Percentiles rank a stretch among this genome's conserved stretches.
These are phyloP conservation scores for Scalopus aquaticus DNA, from an alignment of 2,113 vertebrate species.

Conservation along the genomic window DNA sequence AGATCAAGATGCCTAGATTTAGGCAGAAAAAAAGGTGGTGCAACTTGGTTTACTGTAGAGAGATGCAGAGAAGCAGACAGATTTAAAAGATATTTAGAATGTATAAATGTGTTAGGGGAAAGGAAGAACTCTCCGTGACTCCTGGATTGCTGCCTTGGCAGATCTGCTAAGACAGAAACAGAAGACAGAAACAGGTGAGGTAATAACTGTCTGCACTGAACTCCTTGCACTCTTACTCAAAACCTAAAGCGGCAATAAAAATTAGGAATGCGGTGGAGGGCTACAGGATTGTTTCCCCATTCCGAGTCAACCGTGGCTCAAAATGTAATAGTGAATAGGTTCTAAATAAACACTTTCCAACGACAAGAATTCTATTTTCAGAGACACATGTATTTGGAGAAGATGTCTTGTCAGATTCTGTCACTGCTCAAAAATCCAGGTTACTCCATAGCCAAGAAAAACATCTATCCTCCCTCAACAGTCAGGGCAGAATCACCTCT, in stretches of 20 bases:
- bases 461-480: no score
- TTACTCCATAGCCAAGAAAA: no score
- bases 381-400: rapidly evolving
- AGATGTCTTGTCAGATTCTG: no score
- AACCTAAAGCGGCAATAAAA: background rate
- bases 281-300: background rate
- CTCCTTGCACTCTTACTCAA: background rate
- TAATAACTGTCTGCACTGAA: background rate
- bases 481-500: no score
- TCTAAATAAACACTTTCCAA: background rate
- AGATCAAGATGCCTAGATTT: background rate
- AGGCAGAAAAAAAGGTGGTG: background rate
- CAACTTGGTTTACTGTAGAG: background rate
- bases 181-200: background rate
- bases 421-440: no score
- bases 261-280: background rate
- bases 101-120: background rate
- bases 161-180: background rate
- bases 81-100: background rate
- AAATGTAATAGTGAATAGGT: background rate
- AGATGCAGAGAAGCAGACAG: background rate
- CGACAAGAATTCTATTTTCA: no score
- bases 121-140: background rate
- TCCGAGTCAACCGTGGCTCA: background rate
- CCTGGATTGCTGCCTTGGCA: background rate